phyloP scores from a whole-genome alignment of 2,797 vertebrate genomes.

The Erpetoichthys calabaricus region DNA sequence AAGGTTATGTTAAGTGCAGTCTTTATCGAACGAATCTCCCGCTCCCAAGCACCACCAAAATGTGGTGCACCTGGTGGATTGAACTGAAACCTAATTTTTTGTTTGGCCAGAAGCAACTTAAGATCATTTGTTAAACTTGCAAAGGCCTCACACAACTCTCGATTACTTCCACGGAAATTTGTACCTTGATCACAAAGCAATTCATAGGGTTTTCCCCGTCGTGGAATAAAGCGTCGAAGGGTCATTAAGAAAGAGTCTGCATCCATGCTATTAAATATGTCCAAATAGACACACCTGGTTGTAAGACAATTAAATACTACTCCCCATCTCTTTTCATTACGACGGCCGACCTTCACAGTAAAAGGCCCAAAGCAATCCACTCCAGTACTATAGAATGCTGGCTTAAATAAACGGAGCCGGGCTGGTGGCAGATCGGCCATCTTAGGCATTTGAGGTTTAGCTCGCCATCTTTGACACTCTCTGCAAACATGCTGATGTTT shows the following conservation, averaged over 20 bases:
- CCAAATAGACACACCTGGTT: background rate
- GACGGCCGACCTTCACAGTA: background rate
- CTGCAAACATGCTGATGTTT: too few relatives aligned
- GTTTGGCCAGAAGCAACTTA: background rate
- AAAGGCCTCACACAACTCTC: background rate
- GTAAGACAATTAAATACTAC: conserved; percentile 10
- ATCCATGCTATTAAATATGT: conserved; percentile 4
- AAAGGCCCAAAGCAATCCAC: conserved; percentile 8
- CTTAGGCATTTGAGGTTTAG: too few relatives aligned
- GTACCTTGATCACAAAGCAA: background rate
- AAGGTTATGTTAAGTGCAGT: background rate
- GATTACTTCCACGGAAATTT: background rate
- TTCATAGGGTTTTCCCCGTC: conserved; percentile 5
- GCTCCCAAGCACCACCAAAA: conserved; percentile 9
- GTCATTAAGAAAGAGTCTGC: conserved; percentile 9
- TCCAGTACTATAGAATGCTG: background rate
- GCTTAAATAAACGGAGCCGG: background rate
- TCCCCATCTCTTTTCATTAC: conserved; percentile 9
- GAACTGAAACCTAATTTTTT: background rate
- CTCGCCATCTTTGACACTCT: too few relatives aligned
- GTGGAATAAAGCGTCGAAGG: background rate
- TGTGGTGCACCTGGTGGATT: conserved; percentile 6
- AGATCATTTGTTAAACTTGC: background rate
- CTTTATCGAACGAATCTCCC: conserved; percentile 7
- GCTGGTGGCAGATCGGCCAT: conserved; percentile 11